A percentile compares a stretch with the other conserved stretches of the same genome.
phyloP scores from a whole-genome alignment of 2,888 invertebrate genomes.

The Choristoneura rosaceana region DNA sequence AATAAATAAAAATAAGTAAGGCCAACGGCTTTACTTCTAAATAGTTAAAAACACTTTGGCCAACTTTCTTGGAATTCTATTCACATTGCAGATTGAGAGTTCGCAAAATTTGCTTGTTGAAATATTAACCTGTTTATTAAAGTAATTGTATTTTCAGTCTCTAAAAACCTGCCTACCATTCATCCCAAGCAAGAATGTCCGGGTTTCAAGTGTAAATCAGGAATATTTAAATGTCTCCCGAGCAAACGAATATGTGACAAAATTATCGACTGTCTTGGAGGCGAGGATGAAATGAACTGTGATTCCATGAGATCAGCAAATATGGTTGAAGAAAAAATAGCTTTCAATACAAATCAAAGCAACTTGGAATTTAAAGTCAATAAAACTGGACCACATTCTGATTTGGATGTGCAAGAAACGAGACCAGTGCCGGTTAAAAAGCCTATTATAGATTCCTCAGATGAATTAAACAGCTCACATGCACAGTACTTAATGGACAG shows the following conservation, averaged over 20 bases:
- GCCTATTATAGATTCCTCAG: neutral
- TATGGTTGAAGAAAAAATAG: constrained; percentile 39
- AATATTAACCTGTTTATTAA: neutral
- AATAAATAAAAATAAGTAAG: too few species aligned
- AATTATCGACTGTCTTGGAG: constrained; percentile 90
- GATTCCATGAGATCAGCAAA: constrained; percentile 52
- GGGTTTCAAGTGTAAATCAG: constrained; percentile 89
- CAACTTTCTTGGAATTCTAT: neutral
- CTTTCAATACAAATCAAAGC: neutral
- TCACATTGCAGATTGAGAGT: neutral
- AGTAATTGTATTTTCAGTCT: constrained; percentile 65
- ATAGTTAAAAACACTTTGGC: neutral
- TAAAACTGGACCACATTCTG: neutral
- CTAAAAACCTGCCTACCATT: constrained; percentile 73
- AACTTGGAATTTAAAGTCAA: constrained; percentile 11
- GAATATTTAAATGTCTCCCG: constrained; percentile 88
- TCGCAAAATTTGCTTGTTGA: neutral
- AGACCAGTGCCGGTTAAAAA: neutral
- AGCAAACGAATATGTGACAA: constrained; percentile 88
- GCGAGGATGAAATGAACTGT: constrained; percentile 93
- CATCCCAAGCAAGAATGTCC: constrained; percentile 88
- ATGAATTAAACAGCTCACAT: neutral
- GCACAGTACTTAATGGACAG: neutral
- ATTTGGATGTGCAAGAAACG: neutral
- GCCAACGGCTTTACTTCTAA: too few species aligned